Evolutionary conservation across 1,140 invertebrate species (phyloP).

Genomic region (Psilanteris sp.): DNA sequence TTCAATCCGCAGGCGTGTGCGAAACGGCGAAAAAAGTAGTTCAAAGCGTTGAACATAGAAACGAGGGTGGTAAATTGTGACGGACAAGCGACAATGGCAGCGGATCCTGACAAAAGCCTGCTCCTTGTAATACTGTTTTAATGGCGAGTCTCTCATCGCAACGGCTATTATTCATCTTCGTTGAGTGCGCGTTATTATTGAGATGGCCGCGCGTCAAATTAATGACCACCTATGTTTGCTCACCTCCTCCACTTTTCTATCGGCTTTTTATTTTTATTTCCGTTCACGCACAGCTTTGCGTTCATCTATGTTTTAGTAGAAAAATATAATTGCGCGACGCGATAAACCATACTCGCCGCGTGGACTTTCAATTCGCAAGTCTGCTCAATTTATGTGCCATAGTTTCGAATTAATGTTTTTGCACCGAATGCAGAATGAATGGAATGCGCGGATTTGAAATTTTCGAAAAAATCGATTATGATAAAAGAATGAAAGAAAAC

Average conservation of each 20-base stretch:
- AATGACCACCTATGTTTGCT: slow-evolving; percentile 7
- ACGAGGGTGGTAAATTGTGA: slow-evolving; percentile 42
- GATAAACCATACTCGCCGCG: no score
- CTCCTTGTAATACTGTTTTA: slow-evolving; percentile 47
- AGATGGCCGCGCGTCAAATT: slow-evolving; percentile 28
- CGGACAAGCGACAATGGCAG: slow-evolving; percentile 30
- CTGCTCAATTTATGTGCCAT: no score
- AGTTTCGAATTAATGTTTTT: no score
- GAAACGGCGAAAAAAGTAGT: slow-evolving; percentile 25
- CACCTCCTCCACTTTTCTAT: background rate
- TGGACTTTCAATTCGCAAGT: no score
- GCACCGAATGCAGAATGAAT: no score
- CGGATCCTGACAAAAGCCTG: slow-evolving; percentile 30
- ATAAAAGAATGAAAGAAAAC: no score
- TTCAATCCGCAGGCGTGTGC: slow-evolving; percentile 10
- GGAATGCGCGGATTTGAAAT: no score
- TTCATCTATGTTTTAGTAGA: no score
- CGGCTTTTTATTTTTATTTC: no score
- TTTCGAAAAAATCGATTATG: no score
- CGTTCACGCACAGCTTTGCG: no score
- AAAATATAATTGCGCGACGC: no score
- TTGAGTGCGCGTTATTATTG: slow-evolving; percentile 28
- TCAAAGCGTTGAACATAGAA: slow-evolving; percentile 15
- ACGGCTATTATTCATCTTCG: slow-evolving; percentile 37
- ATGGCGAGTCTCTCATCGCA: slow-evolving; percentile 30